Percentiles rank a stretch among this genome's conserved stretches.
Evolutionary conservation across 2,888 invertebrate genomes (phyloP).

Genomic region (Formica aserva): DNA sequence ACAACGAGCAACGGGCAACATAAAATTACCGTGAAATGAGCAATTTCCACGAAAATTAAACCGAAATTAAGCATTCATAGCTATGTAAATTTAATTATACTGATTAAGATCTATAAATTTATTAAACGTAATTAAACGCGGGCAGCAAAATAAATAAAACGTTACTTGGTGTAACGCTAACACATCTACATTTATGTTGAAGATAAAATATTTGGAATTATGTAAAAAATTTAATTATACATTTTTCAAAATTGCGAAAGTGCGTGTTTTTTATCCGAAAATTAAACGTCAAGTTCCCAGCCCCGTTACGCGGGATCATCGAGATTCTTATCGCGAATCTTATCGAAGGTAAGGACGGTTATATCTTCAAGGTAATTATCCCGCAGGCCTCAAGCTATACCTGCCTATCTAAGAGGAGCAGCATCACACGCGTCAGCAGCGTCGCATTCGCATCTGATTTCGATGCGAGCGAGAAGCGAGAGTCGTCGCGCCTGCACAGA

Average conservation of each 20-base stretch:
- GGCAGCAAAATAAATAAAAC: neutral
- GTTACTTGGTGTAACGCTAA: neutral
- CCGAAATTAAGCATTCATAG: conserved; percentile 22
- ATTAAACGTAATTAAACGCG: conserved; percentile 11
- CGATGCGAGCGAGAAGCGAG: conserved; percentile 40
- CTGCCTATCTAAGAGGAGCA: conserved; percentile 3
- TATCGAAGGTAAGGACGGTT: conserved; percentile 33
- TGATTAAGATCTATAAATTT: conserved; percentile 14
- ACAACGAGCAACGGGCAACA: conserved; percentile 1
- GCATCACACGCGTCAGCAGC: conserved; percentile 32
- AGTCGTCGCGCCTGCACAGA: conserved; percentile 36
- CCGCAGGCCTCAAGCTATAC: conserved; percentile 32
- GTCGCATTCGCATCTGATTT: conserved; percentile 30
- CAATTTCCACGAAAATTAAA: conserved; percentile 35
- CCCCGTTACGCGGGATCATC: conserved; percentile 2
- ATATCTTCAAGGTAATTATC: conserved; percentile 40
- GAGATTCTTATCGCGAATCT: conserved; percentile 20
- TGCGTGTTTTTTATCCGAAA: neutral
- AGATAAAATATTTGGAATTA: neutral
- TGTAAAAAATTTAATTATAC: neutral
- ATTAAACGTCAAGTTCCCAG: neutral
- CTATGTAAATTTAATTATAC: conserved; percentile 34
- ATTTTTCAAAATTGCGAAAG: neutral
- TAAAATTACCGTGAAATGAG: conserved; percentile 26
- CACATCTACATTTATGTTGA: neutral